These are phyloP conservation scores for Cheilosia urbana DNA, from an alignment of 2,888 invertebrate genomes.

Conservation along the genomic window DNA sequence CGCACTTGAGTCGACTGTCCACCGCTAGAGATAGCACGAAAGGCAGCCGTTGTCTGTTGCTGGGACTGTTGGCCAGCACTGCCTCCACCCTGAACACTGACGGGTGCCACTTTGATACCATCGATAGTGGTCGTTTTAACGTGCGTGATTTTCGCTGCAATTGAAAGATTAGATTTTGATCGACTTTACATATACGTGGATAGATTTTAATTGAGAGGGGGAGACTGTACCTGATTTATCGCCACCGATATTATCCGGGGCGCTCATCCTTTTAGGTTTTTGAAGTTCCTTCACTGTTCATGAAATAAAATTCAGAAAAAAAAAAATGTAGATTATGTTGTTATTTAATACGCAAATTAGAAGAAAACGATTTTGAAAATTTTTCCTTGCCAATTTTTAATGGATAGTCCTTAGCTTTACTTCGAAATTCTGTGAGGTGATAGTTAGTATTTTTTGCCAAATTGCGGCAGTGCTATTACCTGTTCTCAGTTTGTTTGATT, in stretches of 20 bases:
- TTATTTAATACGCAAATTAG: conserved; percentile 5
- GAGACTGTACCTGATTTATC: conserved; percentile 73
- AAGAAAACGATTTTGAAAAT: conserved; percentile 15
- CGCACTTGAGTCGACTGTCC: conserved; percentile 82
- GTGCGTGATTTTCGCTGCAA: conserved; percentile 85
- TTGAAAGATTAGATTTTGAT: conserved; percentile 81
- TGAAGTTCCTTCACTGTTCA: conserved; percentile 52
- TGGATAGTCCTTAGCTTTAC: conserved; percentile 22
- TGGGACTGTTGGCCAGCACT: conserved; percentile 51
- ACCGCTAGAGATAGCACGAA: conserved; percentile 80
- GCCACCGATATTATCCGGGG: conserved; percentile 74
- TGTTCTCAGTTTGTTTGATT: conserved; percentile 21
- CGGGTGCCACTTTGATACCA: conserved; percentile 80
- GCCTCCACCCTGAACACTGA: conserved; percentile 77
- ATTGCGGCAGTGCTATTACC: conserved; percentile 20
- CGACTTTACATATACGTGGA: conserved; percentile 17
- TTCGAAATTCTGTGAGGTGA: conserved; percentile 8
- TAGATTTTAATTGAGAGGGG: neutral
- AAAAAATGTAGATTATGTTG: neutral
- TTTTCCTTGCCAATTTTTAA: conserved; percentile 36
- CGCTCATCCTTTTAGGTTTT: conserved; percentile 74
- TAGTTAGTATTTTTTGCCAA: neutral
- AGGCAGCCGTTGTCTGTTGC: conserved; percentile 80
- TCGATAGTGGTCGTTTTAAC: conserved; percentile 84
- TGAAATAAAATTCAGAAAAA: neutral